Percentiles rank a stretch among this genome's conserved stretches.
These are phyloP conservation scores for Okapia johnstoni DNA, from an alignment of 2,113 vertebrate species.

Conservation along the genomic window DNA sequence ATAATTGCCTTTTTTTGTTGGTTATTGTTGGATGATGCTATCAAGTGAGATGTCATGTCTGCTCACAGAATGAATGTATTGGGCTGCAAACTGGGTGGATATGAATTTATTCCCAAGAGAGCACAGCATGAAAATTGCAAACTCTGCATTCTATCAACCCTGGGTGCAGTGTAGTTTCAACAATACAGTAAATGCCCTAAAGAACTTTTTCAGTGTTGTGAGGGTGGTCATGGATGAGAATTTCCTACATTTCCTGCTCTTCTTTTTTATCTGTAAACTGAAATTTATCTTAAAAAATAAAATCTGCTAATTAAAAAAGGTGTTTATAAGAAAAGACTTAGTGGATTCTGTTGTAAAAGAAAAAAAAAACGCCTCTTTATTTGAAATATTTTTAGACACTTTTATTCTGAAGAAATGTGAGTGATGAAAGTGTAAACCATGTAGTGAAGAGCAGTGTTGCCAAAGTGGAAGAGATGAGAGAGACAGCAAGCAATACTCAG, in stretches of 20 bases:
- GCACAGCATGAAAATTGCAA: slow-evolving; percentile 45
- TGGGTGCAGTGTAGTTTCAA: slow-evolving; percentile 70
- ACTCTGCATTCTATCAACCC: slow-evolving; percentile 63
- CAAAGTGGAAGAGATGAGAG: slow-evolving; percentile 37
- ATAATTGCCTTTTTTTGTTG: neutral
- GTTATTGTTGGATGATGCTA: neutral
- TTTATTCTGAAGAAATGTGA: slow-evolving; percentile 48
- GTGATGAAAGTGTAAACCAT: slow-evolving; percentile 37
- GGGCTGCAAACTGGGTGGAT: slow-evolving; percentile 51
- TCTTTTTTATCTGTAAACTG: neutral
- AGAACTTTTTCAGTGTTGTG: neutral
- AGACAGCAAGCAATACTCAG: slow-evolving; percentile 54
- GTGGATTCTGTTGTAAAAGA: slow-evolving; percentile 42
- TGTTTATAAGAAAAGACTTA: slow-evolving; percentile 23
- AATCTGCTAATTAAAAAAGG: neutral
- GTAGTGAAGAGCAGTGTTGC: fast-evolving
- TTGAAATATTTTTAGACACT: slow-evolving; percentile 69
- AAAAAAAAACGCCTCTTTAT: slow-evolving; percentile 62
- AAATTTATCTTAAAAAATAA: neutral
- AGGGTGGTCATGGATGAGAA: fast-evolving
- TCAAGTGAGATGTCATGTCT: slow-evolving; percentile 55
- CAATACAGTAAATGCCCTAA: slow-evolving; percentile 68
- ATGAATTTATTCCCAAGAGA: slow-evolving; percentile 58
- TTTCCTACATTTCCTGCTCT: neutral
- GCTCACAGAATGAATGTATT: neutral